Percentiles rank a stretch among this genome's conserved stretches.
These are phyloP conservation scores for Lutjanus argentimaculatus DNA, from an alignment of 2,797 vertebrate species.

Conservation along the genomic window DNA sequence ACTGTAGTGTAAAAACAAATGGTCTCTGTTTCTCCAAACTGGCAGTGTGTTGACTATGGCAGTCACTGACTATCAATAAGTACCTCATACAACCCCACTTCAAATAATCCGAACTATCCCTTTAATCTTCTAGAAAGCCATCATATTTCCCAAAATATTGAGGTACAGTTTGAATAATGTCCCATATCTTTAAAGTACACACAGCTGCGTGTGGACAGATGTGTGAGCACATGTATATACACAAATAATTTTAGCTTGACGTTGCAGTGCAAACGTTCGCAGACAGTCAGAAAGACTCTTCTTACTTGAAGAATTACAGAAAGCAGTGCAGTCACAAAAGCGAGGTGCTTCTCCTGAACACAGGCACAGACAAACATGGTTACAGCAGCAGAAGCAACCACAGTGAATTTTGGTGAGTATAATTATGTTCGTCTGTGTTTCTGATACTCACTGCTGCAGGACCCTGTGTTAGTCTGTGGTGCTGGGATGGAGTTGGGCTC, in stretches of 20 bases:
- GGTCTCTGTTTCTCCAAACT: too few relatives aligned
- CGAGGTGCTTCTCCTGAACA: slow-evolving; percentile 41
- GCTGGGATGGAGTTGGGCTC: slow-evolving; percentile 8
- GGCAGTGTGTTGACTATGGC: too few relatives aligned
- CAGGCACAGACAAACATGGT: slow-evolving; percentile 27
- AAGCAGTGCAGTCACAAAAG: slow-evolving; percentile 69
- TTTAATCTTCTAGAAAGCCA: not conserved
- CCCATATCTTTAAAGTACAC: not conserved
- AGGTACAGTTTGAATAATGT: too few relatives aligned
- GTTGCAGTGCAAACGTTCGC: not conserved
- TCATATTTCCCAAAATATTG: not conserved
- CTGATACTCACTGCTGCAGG: slow-evolving; percentile 71
- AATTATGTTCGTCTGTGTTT: not conserved
- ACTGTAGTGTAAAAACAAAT: too few relatives aligned
- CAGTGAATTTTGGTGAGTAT: not conserved
- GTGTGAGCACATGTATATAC: not conserved
- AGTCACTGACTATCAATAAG: too few relatives aligned
- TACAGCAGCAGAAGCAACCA: slow-evolving; percentile 17
- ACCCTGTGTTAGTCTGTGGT: not conserved
- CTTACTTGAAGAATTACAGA: slow-evolving; percentile 72
- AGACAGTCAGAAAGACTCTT: not conserved
- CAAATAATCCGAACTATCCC: too few relatives aligned
- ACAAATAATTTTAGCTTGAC: not conserved
- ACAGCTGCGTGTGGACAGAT: not conserved
- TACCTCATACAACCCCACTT: too few relatives aligned